Evolutionary conservation across 1,140 invertebrate genomes (phyloP).

Genomic region (Phocides pigmalion): DNA sequence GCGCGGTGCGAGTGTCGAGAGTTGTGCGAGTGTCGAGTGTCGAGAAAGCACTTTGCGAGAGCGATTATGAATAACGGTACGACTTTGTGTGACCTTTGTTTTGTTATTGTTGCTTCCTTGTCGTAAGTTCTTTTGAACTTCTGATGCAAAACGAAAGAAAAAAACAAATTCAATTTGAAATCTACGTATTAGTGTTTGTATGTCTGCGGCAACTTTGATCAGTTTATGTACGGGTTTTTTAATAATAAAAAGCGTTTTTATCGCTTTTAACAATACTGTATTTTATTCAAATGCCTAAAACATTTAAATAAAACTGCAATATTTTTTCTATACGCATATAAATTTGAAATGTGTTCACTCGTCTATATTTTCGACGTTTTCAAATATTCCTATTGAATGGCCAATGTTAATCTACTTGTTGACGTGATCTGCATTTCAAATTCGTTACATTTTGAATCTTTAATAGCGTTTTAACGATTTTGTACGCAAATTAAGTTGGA

Average conservation of each 20-base stretch:
- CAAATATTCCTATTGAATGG: constrained; percentile 13
- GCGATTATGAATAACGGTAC: neutral
- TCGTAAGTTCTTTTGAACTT: neutral
- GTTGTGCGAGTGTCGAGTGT: constrained; percentile 2
- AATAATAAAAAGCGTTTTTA: too few relatives aligned
- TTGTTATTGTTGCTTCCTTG: neutral
- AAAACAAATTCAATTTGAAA: too few relatives aligned
- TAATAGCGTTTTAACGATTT: neutral
- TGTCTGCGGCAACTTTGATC: too few relatives aligned
- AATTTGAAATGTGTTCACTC: neutral
- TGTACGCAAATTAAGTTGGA: neutral
- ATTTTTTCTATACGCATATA: neutral
- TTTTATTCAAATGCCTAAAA: too few relatives aligned
- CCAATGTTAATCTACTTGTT: constrained; percentile 10
- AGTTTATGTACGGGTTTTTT: too few relatives aligned
- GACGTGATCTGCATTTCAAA: constrained; percentile 9
- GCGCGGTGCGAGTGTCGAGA: constrained; percentile 2
- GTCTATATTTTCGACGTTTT: constrained; percentile 9
- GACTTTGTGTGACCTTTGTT: neutral
- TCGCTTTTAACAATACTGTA: too few relatives aligned
- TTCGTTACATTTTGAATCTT: constrained; percentile 1
- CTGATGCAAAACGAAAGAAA: too few relatives aligned
- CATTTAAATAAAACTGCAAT: neutral
- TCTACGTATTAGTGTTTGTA: too few relatives aligned
- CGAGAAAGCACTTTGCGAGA: neutral